Percentiles rank a stretch among this genome's conserved stretches.
These are phyloP conservation scores for Scolanthus callimorphus DNA, from an alignment of 92 coral and sea anemone species.

Conservation along the genomic window DNA sequence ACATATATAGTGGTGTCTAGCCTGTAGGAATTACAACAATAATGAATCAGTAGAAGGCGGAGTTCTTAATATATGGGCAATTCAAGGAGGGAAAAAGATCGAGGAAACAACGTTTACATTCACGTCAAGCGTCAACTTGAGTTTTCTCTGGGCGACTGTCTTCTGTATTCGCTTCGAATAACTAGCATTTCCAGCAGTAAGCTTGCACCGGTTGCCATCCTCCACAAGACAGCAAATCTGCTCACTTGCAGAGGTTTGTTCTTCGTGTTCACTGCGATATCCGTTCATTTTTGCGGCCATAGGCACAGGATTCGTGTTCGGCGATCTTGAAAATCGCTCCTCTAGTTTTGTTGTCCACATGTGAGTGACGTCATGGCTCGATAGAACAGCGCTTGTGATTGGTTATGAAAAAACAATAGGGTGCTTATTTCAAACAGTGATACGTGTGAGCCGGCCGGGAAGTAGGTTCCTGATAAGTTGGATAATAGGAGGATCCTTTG, in stretches of 20 bases:
- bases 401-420: not conserved
- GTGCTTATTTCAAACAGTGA: too few species aligned
- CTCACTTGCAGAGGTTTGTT: constrained; percentile 74
- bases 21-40: constrained; percentile 44
- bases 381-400: not conserved
- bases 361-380: constrained; percentile 78
- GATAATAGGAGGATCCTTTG: too few species aligned
- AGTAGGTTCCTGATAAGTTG: too few species aligned
- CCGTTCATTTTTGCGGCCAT: constrained; percentile 80
- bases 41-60: not conserved
- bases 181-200: constrained; percentile 94
- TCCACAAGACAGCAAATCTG: constrained; percentile 99
- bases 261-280: constrained; percentile 99
- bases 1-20: constrained; percentile 95
- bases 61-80: not conserved
- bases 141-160: constrained; percentile 97
- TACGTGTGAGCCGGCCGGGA: too few species aligned
- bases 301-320: constrained; percentile 32
- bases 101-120: constrained; percentile 56
- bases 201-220: constrained; percentile 91
- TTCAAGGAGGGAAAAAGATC: constrained; percentile 4
- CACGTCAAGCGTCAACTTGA: constrained; percentile 88
- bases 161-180: constrained; percentile 99
- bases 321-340: constrained; percentile 95
- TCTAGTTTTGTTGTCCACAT: constrained; percentile 90